Conservation (phyloP, 2,888 invertebrate genomes). For the Acronicta psi region DNA sequence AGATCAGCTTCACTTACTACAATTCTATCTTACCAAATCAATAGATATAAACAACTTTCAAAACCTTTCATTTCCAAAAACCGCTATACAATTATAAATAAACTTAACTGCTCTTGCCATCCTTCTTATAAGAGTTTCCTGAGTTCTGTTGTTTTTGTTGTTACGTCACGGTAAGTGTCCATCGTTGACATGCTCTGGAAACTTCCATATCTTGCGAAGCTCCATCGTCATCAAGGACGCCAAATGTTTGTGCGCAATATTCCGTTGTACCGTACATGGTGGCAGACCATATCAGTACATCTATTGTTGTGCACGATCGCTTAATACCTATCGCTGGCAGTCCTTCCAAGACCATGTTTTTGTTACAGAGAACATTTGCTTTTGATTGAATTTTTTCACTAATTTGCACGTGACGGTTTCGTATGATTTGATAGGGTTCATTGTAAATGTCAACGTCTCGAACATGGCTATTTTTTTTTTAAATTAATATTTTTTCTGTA, state of each 20-base stretch:
- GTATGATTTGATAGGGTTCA: not conserved
- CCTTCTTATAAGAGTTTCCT: not conserved
- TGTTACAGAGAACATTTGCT: conserved; percentile 8
- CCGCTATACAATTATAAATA: too few relatives aligned
- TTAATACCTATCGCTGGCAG: conserved; percentile 53
- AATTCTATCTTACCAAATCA: too few relatives aligned
- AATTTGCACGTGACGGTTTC: not conserved
- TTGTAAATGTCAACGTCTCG: not conserved
- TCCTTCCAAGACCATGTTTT: conserved; percentile 45
- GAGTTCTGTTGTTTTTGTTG: not conserved
- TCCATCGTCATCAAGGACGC: conserved; percentile 36
- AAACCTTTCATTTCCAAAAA: too few relatives aligned
- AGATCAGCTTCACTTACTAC: too few relatives aligned
- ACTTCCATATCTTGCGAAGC: conserved; percentile 24
- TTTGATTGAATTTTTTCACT: not conserved
- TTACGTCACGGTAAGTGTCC: not conserved
- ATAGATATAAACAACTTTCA: too few relatives aligned
- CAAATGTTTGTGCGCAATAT: conserved; percentile 46
- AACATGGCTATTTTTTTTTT: not conserved
- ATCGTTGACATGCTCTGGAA: conserved; percentile 21
- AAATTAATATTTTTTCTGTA: too few relatives aligned
- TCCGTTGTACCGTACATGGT: conserved; percentile 62
- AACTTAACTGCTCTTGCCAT: not conserved
- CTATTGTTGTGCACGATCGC: conserved; percentile 66
- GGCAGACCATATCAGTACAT: conserved; percentile 58